Base-by-base conservation (phyloP, 2,888 invertebrate genomes). In the Apotomis turbidana region DNA sequence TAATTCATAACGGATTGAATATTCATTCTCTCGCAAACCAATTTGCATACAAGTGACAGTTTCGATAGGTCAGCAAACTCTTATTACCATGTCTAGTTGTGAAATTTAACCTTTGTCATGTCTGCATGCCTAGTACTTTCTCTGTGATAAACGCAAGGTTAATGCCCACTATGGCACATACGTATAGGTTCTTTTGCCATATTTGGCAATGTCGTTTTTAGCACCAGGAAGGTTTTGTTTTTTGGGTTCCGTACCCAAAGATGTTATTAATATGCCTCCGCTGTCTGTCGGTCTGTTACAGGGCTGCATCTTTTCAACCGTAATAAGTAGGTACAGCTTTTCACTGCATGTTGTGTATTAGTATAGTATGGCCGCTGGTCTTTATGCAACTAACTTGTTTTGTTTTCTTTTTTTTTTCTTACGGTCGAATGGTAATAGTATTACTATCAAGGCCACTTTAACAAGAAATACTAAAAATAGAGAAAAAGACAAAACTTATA, bases 111-210 rank as follows among this genome's bases (percentile, higher is more conserved):
- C 57, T 72, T 67, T 72, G 68, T 72, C 68, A 41, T 60, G 61
- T 69, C 58, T 55, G 66, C 66, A 52, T 58, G 76, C 62, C 69
- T 68, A 61, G 68, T 64, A 78, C 81, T 83, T 81, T 84, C 82
- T 82, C 81, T 77, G 77, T 64, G 55, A 69, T 69, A 54, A 49
- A 51, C 61, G 74, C 82, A 80, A 83, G 82, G 81, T 76, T 66
- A 81, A 76, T 78, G 74, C 71, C 81, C 13, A 46, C 77, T 78
- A 78, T 70, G 76, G 55, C 51, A 55, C 13, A 59, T 15, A 27
- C 27, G 36, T 58, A 38, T 51, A 51, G 36, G 66, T 57, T 70
- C 51, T 68, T 58, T 44, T 62, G 44, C 71, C 61, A 52, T 67
- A 71, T 68, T 57, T 57, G 71, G 71, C 44, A 62, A 71, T 27